A percentile compares a stretch with the other conserved stretches of the same genome.
Evolutionary conservation across 2,797 vertebrate genomes (phyloP).

Genomic region (Tragopan temminckii): DNA sequence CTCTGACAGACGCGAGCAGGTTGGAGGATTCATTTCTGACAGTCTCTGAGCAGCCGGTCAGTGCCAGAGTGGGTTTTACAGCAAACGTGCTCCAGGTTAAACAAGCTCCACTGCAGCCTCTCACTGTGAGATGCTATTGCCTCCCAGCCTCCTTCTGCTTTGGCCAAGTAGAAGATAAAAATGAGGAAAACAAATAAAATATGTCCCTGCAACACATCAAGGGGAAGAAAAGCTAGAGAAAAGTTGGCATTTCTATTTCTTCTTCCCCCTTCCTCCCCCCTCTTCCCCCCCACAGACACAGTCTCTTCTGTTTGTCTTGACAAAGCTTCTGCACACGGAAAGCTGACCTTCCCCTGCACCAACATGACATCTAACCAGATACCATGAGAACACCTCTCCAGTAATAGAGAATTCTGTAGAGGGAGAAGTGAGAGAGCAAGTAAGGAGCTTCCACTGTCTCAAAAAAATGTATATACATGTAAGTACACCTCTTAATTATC

Average conservation of each 20-base stretch:
- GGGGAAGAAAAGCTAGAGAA: neutral
- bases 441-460: neutral
- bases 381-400: neutral
- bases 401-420: neutral
- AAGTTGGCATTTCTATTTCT: neutral
- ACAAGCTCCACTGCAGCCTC: slow-evolving; percentile 32
- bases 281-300: no score
- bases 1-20: neutral
- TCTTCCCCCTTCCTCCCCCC: neutral
- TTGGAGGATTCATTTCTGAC: neutral
- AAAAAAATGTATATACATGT: neutral
- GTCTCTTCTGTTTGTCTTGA: neutral
- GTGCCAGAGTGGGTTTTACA: neutral
- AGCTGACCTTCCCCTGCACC: neutral
- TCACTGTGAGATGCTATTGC: neutral
- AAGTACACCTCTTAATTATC: neutral
- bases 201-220: rapidly evolving
- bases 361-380: rapidly evolving
- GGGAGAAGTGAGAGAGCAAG: neutral
- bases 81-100: slow-evolving; percentile 17
- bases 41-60: neutral
- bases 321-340: neutral
- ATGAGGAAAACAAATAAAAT: neutral
- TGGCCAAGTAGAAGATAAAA: neutral
- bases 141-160: neutral